phyloP scores from a whole-genome alignment of 2,797 vertebrate species.

The Rhynchotus rufescens region DNA sequence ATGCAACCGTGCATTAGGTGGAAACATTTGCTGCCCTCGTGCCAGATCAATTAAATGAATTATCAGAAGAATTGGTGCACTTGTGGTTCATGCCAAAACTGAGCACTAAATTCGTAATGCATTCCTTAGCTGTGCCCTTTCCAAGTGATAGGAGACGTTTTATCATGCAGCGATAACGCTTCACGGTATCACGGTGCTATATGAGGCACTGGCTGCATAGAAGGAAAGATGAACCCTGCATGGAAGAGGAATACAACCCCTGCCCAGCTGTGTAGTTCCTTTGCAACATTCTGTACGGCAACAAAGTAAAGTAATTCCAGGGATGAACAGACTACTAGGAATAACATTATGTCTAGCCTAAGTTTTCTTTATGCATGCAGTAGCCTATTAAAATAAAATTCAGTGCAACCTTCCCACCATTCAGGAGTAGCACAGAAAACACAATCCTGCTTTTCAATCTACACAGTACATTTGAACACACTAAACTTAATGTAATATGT shows the following conservation, averaged over 20 bases:
- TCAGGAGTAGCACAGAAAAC: neutral
- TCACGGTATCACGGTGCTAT: neutral
- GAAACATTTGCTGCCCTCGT: constrained; percentile 63
- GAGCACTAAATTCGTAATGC: neutral
- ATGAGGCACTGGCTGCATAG: neutral
- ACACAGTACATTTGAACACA: neutral
- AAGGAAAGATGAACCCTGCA: neutral
- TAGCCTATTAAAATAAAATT: neutral
- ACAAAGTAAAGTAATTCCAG: neutral
- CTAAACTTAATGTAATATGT: accelerated
- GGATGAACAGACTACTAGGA: neutral
- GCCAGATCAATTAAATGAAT: constrained; percentile 40
- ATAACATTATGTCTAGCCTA: neutral
- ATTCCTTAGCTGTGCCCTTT: neutral
- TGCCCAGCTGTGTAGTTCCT: neutral
- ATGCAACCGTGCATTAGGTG: constrained; percentile 59
- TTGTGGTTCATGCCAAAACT: constrained; percentile 40
- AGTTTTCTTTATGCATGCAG: accelerated
- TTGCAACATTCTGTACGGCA: neutral
- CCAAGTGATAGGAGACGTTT: neutral
- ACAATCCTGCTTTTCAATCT: neutral
- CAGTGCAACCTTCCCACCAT: neutral
- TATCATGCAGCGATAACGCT: neutral
- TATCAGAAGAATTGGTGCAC: constrained; percentile 53
- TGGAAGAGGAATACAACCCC: neutral